Conservation (phyloP, 37 sponge, comb jelly and placozoan genomes). For the Bolinopsis microptera region DNA sequence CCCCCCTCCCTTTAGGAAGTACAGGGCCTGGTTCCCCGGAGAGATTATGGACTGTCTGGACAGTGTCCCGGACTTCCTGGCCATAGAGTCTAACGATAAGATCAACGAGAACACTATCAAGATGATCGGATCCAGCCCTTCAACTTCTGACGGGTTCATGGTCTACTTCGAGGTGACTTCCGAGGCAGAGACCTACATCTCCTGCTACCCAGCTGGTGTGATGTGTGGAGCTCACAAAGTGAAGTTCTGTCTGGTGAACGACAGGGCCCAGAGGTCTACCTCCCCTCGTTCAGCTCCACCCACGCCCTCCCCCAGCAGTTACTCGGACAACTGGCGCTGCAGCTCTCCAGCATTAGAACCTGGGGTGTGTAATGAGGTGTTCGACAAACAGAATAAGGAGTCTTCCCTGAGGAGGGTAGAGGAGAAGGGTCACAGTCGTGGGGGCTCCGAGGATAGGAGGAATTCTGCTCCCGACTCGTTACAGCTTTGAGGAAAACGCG, state of each 20-base stretch:
- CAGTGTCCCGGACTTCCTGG: neutral
- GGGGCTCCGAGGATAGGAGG: neutral
- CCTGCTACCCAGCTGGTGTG: neutral
- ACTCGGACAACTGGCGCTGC: neutral
- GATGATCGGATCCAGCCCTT: neutral
- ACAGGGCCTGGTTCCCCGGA: neutral
- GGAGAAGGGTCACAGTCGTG: neutral
- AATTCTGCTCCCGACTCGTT: neutral
- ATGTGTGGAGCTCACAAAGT: slow-evolving; percentile 6
- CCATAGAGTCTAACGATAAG: neutral
- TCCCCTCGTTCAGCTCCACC: neutral
- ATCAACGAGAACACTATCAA: slow-evolving; percentile 11
- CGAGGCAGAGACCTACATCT: neutral
- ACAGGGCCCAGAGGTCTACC: neutral
- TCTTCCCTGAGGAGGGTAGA: neutral
- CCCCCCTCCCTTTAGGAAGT: slow-evolving; percentile 10
- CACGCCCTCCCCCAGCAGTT: neutral
- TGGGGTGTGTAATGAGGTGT: neutral
- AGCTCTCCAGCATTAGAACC: neutral
- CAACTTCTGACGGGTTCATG: neutral
- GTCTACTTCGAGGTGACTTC: neutral
- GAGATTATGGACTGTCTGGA: slow-evolving; percentile 4
- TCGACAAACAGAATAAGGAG: neutral
- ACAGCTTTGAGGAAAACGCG: neutral
- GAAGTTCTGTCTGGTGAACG: neutral